Conservation (phyloP, 2,888 invertebrate species). For the Mythimna vitellina region DNA sequence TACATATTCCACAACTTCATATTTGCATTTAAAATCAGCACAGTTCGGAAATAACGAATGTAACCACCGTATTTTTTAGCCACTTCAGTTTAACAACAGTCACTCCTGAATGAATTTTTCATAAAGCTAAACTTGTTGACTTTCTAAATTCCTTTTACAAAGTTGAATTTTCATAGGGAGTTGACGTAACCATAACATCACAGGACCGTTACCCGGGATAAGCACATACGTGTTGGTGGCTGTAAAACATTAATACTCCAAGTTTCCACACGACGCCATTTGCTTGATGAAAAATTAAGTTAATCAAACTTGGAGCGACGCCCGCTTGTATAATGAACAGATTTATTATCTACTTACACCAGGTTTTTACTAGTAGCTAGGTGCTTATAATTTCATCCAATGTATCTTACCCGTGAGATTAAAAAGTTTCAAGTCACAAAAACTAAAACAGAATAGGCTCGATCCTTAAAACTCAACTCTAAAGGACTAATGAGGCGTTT, state of each 20-base stretch:
- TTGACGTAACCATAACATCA: constrained; percentile 6
- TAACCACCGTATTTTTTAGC: too few relatives aligned
- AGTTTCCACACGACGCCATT: constrained; percentile 48
- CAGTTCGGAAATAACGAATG: neutral
- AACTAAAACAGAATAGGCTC: neutral
- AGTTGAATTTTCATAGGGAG: neutral
- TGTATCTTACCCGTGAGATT: neutral
- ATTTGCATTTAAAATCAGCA: neutral
- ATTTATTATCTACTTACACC: constrained; percentile 30
- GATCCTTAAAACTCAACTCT: neutral
- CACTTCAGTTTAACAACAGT: too few relatives aligned
- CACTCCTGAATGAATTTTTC: too few relatives aligned
- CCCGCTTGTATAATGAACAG: constrained; percentile 42
- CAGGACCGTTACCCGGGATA: neutral
- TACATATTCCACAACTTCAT: neutral
- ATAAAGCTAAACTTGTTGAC: neutral
- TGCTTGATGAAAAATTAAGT: constrained; percentile 54
- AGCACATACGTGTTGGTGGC: neutral
- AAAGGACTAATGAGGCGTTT: neutral
- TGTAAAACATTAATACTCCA: constrained; percentile 26
- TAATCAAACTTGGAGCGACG: constrained; percentile 47
- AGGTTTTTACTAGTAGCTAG: neutral
- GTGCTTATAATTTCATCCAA: neutral
- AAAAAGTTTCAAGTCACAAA: neutral
- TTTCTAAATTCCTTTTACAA: neutral